A percentile compares a stretch with the other conserved stretches of the same genome.
These are phyloP conservation scores for Paradoxurus hermaphroditus DNA, from an alignment of 2,113 vertebrate species.

Conservation along the genomic window DNA sequence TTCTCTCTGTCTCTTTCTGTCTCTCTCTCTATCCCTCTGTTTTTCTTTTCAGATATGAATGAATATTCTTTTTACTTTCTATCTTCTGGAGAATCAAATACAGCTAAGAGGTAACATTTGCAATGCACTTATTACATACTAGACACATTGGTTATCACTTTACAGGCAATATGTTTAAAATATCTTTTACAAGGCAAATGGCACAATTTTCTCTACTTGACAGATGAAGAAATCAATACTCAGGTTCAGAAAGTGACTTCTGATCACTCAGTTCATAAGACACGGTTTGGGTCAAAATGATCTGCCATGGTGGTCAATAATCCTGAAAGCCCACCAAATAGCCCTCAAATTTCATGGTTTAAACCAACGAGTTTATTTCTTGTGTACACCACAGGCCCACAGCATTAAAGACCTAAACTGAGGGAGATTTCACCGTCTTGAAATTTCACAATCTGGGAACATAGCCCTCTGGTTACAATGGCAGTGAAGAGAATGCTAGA, in stretches of 20 bases:
- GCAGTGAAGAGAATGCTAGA: neutral
- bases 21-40: neutral
- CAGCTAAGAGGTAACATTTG: neutral
- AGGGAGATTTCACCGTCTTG: neutral
- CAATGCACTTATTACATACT: neutral
- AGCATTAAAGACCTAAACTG: neutral
- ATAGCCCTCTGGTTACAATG: fast-evolving
- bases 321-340: neutral
- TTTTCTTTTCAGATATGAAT: neutral
- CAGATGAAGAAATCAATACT: neutral
- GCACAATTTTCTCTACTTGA: neutral
- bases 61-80: neutral
- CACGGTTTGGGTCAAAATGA: neutral
- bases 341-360: neutral
- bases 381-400: neutral
- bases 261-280: neutral
- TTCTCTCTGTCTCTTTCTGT: no score
- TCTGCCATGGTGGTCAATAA: neutral
- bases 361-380: neutral
- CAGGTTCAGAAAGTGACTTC: neutral
- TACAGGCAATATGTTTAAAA: neutral
- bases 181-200: neutral
- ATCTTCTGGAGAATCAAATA: neutral
- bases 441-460: neutral
- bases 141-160: neutral